Base-by-base conservation (phyloP, 2,888 invertebrate genomes). In the Drosophila borealis region DNA sequence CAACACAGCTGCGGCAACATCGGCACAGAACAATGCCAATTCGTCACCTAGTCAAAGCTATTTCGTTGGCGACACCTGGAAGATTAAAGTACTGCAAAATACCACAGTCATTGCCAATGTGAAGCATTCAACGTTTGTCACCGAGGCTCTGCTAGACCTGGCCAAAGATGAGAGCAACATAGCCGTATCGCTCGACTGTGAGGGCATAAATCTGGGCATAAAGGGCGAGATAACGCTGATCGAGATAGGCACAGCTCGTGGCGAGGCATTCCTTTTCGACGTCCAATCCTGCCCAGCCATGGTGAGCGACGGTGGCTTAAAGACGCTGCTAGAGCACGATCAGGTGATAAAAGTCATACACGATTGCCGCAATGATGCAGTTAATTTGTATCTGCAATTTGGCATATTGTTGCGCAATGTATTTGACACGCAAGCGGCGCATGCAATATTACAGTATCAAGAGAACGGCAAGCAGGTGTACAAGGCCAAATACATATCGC, bases 401-500 rank as follows among this genome's bases (percentile, higher is more conserved):
- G 96, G 96, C 78, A 96, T 98, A 75, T 94, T 95, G 57, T 93
- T 98, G 84, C 94, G 94, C 74, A 96, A 96, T 92, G 97, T 98
- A 54, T 98, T 98, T 92, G 98, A 98, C 91, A 98, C 98, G 37
- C 98, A 97, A 94, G 96, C 96, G 39, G 98, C 98, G 44, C 97
- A 98, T 92, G 97, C 98, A 57, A 96, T 98, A 11, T 93, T 98
- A 51, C 97, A 98, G 90, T 96, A 95, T 90, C 98, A 98, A 93
- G 96, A 97, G 87, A 96, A 96, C 68, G 96, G 96, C 70, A 96
- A 97, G 86, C 98, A 98, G 37, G 97, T 98, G 54, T 97, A 98
- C 91, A 98, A 98, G 93, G 97, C 98, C 56, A 98, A 98, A 93
- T 97, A 97, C 91, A 95, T 98, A 50, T 97, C 97, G 81, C 93